Evolutionary conservation across 2,888 invertebrate species (phyloP), one percentile per base, ranked within the genome.

Genomic region (Steromphala cineraria): DNA sequence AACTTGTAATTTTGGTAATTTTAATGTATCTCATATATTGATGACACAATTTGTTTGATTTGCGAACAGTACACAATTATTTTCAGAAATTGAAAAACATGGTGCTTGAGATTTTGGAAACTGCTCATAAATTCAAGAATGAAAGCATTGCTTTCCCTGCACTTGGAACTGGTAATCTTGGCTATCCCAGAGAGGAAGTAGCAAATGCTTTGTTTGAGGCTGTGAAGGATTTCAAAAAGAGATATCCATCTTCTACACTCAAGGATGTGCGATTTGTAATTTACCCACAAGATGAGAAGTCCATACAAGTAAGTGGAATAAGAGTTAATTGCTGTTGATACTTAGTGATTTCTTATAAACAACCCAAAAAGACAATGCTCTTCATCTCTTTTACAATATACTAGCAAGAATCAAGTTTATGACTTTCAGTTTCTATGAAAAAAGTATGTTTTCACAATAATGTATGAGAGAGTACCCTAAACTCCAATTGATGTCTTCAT

Each of bases 111-210:
- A 56, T 56, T 19, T 56, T 56, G 13, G 56, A 56, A 2, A 21
- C 56, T 19, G 75, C 75, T 21, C 19, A 75, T 52, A 8, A n/a
- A 17, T n/a, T 52, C 40, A 28, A 28, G 2, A 52, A 52, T 19
- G 28, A n/a, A 17, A 75, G 75, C 53, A 46, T 75, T 4, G 75
- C 75, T n/a, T 75, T 75, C 53, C 75, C 75, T 52, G 75, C 75
- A 4, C 28, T 75, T 52, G 75, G 75, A n/a, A 75, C 75, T 52
- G 75, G 75, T 15, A 75, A 75, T 21, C 53, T 75, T 52, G 19
- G 52, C 28, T 75, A 75, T 28, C 75, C 75, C 46, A 28, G 53
- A 4, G 28, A 75, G 10, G 53, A 40, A 52, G 75, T 75, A 15
- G 75, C 75, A 52, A 52, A 75, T 3, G 52, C 52, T 19, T 52